Evolutionary conservation across 2,113 vertebrate species (phyloP).

Genomic region (Labeo catla): DNA sequence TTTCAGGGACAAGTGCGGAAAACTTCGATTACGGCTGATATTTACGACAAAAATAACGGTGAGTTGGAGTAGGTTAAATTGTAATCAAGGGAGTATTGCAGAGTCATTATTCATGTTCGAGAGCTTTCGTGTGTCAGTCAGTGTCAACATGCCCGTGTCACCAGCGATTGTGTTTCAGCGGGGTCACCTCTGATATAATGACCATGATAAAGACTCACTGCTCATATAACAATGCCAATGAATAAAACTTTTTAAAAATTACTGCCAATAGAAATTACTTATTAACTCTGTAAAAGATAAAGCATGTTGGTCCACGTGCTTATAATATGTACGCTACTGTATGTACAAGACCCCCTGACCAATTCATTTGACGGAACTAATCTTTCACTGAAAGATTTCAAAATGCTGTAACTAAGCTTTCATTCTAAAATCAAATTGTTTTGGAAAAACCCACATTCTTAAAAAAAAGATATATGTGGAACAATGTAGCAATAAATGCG

Average conservation of each 20-base stretch:
- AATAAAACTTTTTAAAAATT: neutral
- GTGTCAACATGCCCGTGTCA: neutral
- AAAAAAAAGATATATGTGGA: too few relatives aligned
- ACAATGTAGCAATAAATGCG: too few relatives aligned
- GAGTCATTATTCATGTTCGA: neutral
- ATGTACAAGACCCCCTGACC: too few relatives aligned
- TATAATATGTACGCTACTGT: neutral
- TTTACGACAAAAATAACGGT: neutral
- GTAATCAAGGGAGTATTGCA: neutral
- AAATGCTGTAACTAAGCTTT: too few relatives aligned
- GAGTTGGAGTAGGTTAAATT: constrained; percentile 3
- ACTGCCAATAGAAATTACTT: neutral
- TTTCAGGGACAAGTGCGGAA: neutral
- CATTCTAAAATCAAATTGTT: too few relatives aligned
- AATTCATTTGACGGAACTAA: too few relatives aligned
- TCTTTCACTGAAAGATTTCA: too few relatives aligned
- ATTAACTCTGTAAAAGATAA: constrained; percentile 18
- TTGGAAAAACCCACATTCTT: too few relatives aligned
- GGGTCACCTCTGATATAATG: constrained; percentile 27
- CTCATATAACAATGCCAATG: neutral
- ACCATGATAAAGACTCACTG: neutral
- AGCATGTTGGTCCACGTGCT: neutral
- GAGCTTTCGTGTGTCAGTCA: neutral
- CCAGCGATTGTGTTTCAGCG: neutral
- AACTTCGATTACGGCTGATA: neutral